Conservation (phyloP, 2,113 vertebrate genomes). For the Electrona antarctica region DNA sequence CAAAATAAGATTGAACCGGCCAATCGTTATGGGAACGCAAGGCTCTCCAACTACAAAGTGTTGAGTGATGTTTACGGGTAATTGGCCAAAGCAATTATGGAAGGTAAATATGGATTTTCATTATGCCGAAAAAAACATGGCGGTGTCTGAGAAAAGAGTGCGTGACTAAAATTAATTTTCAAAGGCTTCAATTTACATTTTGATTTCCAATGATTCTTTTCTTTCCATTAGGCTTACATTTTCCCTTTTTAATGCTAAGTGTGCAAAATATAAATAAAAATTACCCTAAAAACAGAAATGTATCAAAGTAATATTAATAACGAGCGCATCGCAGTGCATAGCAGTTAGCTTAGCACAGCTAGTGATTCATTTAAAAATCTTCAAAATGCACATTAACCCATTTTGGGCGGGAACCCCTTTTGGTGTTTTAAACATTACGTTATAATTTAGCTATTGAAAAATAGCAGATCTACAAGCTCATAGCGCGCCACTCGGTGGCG, state of each 20-base stretch:
- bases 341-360: too few relatives aligned
- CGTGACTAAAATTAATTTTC: conserved; percentile 44
- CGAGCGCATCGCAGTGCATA: too few relatives aligned
- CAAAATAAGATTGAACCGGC: conserved; percentile 66
- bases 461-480: too few relatives aligned
- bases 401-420: too few relatives aligned
- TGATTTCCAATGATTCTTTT: conserved; percentile 29
- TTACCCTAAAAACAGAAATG: too few relatives aligned
- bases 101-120: conserved; percentile 75
- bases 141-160: conserved; percentile 36
- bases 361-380: too few relatives aligned
- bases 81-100: conserved; percentile 71
- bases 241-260: conserved; percentile 17
- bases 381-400: too few relatives aligned
- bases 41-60: conserved; percentile 67
- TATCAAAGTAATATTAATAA: too few relatives aligned
- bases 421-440: too few relatives aligned
- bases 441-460: too few relatives aligned
- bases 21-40: conserved; percentile 49
- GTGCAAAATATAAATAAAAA: too few relatives aligned
- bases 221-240: not conserved
- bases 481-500: too few relatives aligned
- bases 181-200: conserved; percentile 55
- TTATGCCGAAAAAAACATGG: conserved; percentile 45
- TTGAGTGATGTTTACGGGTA: conserved; percentile 70